A percentile compares a stretch with the other conserved stretches of the same genome.
These are phyloP conservation scores for Anthoscopus minutus DNA, from an alignment of 2,113 vertebrate species.

Conservation along the genomic window DNA sequence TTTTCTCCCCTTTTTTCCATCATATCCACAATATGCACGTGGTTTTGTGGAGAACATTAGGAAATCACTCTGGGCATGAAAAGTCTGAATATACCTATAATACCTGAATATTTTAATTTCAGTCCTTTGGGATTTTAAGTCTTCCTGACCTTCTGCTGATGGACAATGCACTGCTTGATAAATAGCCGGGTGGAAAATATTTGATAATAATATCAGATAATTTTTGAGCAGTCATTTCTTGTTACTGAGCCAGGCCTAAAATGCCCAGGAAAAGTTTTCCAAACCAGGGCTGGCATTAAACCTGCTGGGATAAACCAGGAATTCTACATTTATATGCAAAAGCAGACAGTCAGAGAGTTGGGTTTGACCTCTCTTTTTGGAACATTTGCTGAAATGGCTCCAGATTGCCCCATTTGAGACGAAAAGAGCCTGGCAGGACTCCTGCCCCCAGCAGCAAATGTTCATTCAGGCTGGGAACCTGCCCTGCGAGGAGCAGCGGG, in stretches of 20 bases:
- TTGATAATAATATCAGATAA: neutral
- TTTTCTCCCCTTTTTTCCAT: neutral
- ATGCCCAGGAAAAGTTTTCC: neutral
- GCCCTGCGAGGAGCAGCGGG: neutral
- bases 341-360: neutral
- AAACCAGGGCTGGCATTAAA: neutral
- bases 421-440: neutral
- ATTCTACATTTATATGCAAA: neutral
- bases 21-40: fast-evolving
- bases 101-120: neutral
- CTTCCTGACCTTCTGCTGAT: neutral
- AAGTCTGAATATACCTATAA: fast-evolving
- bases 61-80: neutral
- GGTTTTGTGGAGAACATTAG: neutral
- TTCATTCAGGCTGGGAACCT: too few relatives aligned
- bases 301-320: neutral
- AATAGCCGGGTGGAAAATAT: neutral
- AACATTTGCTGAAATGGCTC: neutral
- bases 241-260: neutral
- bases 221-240: neutral
- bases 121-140: neutral
- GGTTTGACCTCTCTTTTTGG: neutral
- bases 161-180: neutral
- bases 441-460: neutral
- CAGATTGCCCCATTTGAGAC: fast-evolving